Conservation (phyloP, 2,797 vertebrate genomes). For the Dermochelys coriacea region DNA sequence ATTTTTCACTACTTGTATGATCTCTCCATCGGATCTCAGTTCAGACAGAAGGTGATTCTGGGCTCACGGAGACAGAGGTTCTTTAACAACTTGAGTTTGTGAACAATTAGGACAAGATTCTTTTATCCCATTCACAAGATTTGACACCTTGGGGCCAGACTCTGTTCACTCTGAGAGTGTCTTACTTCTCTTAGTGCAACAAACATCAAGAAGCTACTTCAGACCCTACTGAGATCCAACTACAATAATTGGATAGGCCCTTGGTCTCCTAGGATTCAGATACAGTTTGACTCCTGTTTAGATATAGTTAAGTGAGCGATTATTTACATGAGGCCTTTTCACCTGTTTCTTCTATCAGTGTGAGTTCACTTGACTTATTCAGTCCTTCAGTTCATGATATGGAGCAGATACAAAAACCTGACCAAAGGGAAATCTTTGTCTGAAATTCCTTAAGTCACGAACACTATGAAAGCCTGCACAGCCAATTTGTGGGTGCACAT, state of each 20-base stretch:
- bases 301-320: neutral
- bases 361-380: neutral
- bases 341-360: neutral
- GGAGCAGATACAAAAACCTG: neutral
- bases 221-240: too few species aligned
- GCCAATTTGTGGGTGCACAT: neutral
- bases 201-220: too few species aligned
- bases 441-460: neutral
- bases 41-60: too few species aligned
- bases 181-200: too few species aligned
- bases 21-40: too few species aligned
- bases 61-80: too few species aligned
- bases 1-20: too few species aligned
- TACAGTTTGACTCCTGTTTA: neutral
- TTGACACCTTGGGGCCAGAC: too few species aligned
- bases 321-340: neutral
- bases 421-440: neutral
- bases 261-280: neutral
- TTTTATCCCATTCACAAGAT: too few species aligned
- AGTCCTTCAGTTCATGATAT: fast-evolving
- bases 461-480: neutral
- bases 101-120: too few species aligned
- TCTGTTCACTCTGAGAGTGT: too few species aligned
- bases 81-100: too few species aligned
- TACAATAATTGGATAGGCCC: neutral